Conservation (phyloP, 2,797 vertebrate genomes). For the Sphenodon punctatus region DNA sequence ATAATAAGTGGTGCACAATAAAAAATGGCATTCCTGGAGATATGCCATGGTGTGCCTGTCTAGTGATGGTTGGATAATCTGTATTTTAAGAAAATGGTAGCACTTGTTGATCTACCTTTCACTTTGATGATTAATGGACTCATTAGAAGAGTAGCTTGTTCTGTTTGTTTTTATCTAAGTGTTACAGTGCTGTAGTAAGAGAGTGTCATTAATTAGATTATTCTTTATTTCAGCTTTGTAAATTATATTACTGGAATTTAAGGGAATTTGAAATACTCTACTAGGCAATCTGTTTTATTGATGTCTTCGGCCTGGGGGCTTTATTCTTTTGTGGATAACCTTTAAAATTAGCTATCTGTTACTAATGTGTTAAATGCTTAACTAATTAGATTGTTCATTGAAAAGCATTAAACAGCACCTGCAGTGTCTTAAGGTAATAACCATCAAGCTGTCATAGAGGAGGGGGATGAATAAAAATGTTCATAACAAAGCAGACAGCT, state of each 20-base stretch:
- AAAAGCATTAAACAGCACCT: conserved; percentile 46
- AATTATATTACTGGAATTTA: neutral
- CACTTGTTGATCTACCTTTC: conserved; percentile 28
- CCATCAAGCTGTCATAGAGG: conserved; percentile 44
- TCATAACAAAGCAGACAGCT: conserved; percentile 40
- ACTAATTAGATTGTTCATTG: conserved; percentile 5
- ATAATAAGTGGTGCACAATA: neutral
- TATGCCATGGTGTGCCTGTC: neutral
- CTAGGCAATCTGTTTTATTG: conserved; percentile 7
- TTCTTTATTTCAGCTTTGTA: conserved; percentile 14
- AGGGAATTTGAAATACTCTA: neutral
- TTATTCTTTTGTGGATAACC: conserved; percentile 8
- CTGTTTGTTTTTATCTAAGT: conserved; percentile 32
- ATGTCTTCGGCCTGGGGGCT: conserved; percentile 22
- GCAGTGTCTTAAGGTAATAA: conserved; percentile 54
- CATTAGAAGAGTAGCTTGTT: conserved; percentile 35
- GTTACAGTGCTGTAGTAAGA: neutral
- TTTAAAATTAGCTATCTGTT: conserved; percentile 38
- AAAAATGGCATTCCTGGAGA: conserved; percentile 18
- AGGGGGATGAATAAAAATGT: conserved; percentile 36
- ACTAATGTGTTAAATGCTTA: conserved; percentile 23
- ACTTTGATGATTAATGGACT: conserved; percentile 34
- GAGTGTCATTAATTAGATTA: conserved; percentile 7
- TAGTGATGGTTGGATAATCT: conserved; percentile 14
- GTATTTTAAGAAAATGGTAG: conserved; percentile 18